Evolutionary conservation across 30 jellyfish, hydroid and myxozoan genomes (phyloP).

Genomic region (Aurelia sp.): DNA sequence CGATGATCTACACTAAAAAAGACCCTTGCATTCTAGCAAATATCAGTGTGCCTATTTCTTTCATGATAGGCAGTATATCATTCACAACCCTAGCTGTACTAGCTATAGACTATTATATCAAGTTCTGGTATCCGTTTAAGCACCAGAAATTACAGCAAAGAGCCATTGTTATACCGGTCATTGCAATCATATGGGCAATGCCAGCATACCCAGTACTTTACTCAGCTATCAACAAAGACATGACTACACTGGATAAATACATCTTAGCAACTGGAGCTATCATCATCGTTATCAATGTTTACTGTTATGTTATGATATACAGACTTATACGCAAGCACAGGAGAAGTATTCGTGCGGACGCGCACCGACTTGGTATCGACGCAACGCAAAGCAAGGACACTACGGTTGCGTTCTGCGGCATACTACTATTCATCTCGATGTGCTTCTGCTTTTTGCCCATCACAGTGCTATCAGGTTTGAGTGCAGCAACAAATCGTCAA

Average conservation of each 20-base stretch:
- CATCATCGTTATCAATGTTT: not conserved
- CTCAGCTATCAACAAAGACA: conserved; percentile 2
- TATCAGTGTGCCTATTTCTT: conserved; percentile 44
- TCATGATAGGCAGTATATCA: conserved; percentile 29
- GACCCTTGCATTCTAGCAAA: conserved; percentile 29
- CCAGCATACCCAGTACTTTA: conserved; percentile 47
- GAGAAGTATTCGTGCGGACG: conserved; percentile 16
- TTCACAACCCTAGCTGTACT: conserved; percentile 45
- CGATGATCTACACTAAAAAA: conserved; percentile 19
- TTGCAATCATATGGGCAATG: conserved; percentile 17
- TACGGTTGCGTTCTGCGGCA: conserved; percentile 21
- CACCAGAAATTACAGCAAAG: conserved; percentile 14
- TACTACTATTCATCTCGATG: conserved; percentile 27
- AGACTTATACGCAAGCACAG: conserved; percentile 43
- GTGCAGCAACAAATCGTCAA: conserved; percentile 27
- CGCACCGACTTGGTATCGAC: not conserved
- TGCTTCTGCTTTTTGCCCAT: conserved; percentile 30
- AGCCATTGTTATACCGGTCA: not conserved
- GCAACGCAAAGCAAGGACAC: not conserved
- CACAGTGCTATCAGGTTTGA: conserved; percentile 1
- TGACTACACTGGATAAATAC: conserved; percentile 27
- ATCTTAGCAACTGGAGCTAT: conserved; percentile 23
- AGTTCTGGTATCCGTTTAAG: conserved; percentile 53
- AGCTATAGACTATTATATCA: conserved; percentile 39
- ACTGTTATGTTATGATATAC: conserved; percentile 33